phyloP scores from a whole-genome alignment of 2,113 vertebrate genomes.

The Brachyistius frenatus region DNA sequence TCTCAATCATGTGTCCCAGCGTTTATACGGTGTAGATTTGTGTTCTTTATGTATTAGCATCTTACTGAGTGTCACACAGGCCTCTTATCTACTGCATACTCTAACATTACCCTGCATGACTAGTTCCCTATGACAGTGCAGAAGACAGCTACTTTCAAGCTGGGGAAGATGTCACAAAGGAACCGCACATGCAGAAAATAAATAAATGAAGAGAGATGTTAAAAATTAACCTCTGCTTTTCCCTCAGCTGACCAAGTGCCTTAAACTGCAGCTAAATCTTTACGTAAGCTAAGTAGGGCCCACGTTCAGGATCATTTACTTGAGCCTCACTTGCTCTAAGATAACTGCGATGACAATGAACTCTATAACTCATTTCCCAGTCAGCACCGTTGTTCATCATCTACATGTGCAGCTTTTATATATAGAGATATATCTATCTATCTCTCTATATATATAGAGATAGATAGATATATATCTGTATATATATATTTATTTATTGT shows the following conservation, averaged over 20 bases:
- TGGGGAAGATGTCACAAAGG: slow-evolving; percentile 46
- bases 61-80: slow-evolving; percentile 6
- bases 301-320: slow-evolving; percentile 2
- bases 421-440: too few relatives aligned
- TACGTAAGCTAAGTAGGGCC: slow-evolving; percentile 2
- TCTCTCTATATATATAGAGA: neutral
- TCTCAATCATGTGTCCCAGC: neutral
- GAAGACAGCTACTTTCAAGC: slow-evolving; percentile 39
- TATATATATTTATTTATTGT: too few relatives aligned
- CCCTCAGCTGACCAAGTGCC: slow-evolving; percentile 49
- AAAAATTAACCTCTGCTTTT: slow-evolving; percentile 61
- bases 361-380: neutral
- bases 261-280: slow-evolving; percentile 32
- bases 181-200: slow-evolving; percentile 40
- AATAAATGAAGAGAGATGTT: slow-evolving; percentile 69
- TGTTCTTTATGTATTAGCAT: neutral
- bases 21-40: neutral
- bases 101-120: slow-evolving; percentile 47
- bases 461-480: too few relatives aligned
- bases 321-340: slow-evolving; percentile 10
- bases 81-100: slow-evolving; percentile 11
- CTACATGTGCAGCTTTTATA: slow-evolving; percentile 10
- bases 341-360: neutral
- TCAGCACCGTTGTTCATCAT: slow-evolving; percentile 4
- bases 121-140: slow-evolving; percentile 19